Base-by-base conservation (phyloP, 2,797 vertebrate genomes). In the Acestrorhynchus altus region DNA sequence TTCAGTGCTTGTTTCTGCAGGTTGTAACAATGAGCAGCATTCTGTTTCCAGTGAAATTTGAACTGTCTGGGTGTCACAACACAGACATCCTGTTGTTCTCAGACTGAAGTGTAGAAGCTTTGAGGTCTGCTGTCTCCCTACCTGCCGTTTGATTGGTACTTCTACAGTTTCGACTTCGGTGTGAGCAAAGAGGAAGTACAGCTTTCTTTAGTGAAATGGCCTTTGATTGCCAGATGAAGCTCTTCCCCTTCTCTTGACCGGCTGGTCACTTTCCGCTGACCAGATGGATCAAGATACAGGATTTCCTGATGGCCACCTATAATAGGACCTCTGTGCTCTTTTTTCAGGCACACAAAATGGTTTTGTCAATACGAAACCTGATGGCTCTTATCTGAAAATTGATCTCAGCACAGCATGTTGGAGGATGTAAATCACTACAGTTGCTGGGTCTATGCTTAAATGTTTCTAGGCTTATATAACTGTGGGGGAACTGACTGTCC, bases 31-130 rank as follows among this genome's bases (percentile, higher is more conserved):
- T 26, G 20, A 16, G 22, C 12, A 24, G 63, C 22, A 46, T 44
- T 46, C 40, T 66, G 24, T 65, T 46, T 22, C 5, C 22, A 22
- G 11, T 24, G 20, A 35, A 42, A 68, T 51, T 51, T 35, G 2
- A 35, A 35, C 31, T 35, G 31, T 35, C 31, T 35, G 18, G 10
- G 24, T 56, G 31, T 54, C 49, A 69, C 20, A 35, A 56, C 28
- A 20, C n/a, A 13, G 51, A 39, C 68, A 72, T 78, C 76, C 76
- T 78, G 77, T 79, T 73, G 66, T 78, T 65, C 42, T 51, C 52
- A 60, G 44, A 40, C 39, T 0, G 28, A 39, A 31, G n/a, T 59
- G 5, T n/a, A 51, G 40, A 28, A 40, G 13, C 40, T 26, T 47
- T 47, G 44, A 28, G 10, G 64, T 46, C 39, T 9, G 10, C 54